Percentiles rank a stretch among this genome's conserved stretches.
phyloP scores from a whole-genome alignment of 2,797 vertebrate genomes.

The Chiroxiphia lanceolata region DNA sequence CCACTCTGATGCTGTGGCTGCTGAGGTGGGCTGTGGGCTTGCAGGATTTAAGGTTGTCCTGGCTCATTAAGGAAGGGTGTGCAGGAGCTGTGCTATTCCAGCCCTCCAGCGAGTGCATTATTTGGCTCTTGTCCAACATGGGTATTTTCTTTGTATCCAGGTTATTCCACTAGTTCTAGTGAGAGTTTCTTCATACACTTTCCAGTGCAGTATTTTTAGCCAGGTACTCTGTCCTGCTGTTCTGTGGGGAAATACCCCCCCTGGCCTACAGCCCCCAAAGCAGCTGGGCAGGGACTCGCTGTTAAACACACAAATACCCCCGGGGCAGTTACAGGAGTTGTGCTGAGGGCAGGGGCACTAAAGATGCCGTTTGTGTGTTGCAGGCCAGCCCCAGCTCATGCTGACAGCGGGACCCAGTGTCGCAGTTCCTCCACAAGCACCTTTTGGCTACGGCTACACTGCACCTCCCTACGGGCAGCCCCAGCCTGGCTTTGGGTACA shows the following conservation, averaged over 20 bases:
- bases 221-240: background rate
- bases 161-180: background rate
- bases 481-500: conserved; percentile 93
- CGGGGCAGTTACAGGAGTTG: rapidly evolving
- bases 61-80: background rate
- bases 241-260: background rate
- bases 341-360: background rate
- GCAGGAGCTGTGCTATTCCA: background rate
- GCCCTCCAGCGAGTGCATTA: background rate
- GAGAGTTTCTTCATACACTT: background rate
- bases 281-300: rapidly evolving
- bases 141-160: background rate
- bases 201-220: background rate
- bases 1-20: background rate
- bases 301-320: rapidly evolving
- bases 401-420: conserved; percentile 96
- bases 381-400: conserved; percentile 99
- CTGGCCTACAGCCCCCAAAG: background rate
- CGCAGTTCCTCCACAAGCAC: conserved; percentile 93
- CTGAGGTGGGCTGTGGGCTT: background rate
- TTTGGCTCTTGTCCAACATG: background rate
- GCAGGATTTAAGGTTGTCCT: background rate
- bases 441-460: conserved; percentile 95
- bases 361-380: background rate
- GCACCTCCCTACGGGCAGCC: conserved; percentile 89